Base-by-base conservation (phyloP, 2,113 vertebrate genomes). In the Lampris megalopsis region DNA sequence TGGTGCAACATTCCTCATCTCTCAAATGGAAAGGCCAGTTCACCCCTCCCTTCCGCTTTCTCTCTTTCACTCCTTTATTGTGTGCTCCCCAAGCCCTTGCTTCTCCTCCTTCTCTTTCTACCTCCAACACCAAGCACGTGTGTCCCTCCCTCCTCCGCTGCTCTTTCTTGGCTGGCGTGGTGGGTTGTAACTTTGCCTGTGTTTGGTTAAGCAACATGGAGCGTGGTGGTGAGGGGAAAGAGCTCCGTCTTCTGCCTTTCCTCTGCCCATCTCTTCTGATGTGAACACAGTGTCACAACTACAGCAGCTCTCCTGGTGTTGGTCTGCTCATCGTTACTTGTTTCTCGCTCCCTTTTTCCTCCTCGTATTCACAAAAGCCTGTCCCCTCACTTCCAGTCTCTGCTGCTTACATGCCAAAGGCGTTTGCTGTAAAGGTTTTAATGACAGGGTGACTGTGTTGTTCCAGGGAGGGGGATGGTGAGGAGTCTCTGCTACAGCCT, bases 1-100 rank as follows among this genome's bases (percentile, higher is more conserved):
- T 9, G 56, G 68, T 84, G 50, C 71, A 82, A 43, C 92, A 93
- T 94, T 93, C 92, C 91, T 79, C 54, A 73, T 83, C 82, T 87
- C 83, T 92, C 83, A 66, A 63, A 70, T 89, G 88, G 90, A 90
- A 93, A 91, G 83, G 77, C 75, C 83, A 70, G 65, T 57, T 48
- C 66, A 78, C 58, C 78, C 68, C 71, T 73, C 72, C 60, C 63
- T 40, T 68, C 59, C 80, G 81, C 64, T 40, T 41, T 63, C 77
- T 73, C 62, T 85, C 76, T 84, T 86, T 80, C 86, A 77, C 10
- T 54, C 80, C 80, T 84, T 81, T 77, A 80, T 80, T 81, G 79
- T 68, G 68, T 78, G 63, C 41, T 41, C 54, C 68, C 60, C 70
- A 63, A 47, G 62, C 77, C 78, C 73, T 56, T 73, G 36, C 74